Base-by-base conservation (phyloP, 2,888 invertebrate species). In the Pseudoips prasinana region DNA sequence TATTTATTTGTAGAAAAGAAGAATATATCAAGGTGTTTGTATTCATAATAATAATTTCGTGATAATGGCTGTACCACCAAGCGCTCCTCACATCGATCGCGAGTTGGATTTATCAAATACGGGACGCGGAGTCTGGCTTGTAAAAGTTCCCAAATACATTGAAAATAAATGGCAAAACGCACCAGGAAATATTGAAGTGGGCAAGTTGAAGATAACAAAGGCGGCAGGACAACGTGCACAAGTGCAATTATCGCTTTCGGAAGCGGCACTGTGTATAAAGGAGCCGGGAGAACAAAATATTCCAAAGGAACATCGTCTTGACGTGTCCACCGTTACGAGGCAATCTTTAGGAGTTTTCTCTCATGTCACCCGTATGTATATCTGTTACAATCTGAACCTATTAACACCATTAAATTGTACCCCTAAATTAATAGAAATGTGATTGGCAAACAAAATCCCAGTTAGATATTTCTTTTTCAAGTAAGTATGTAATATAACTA, bases 131-230 rank as follows among this genome's bases (percentile, higher is more conserved):
- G 96, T 98, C 7, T 98, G 98, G 98, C 90, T 98, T 4, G 98
- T 98, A 0, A 98, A 98, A 87, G 94, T 95, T 6, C 98, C 98
- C 1, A 98, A 98, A 86, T 98, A 98, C 77, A 94, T 98, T 57
- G 96, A 98, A 3, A 96, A 95, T 62, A 94, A 95, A 89, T 98
- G 98, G 98, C 95, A 96, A 70, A 96, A 95, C 73, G 94, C 96
- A 5, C 92, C 94, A n/a, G 95, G 95, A 24, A 95, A 95, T 68
- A 93, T 96, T 65, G 97, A 98, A 90, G 98, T 98, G 25, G 98
- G 98, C 7, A 97, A 97, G 81, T 87, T 98, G 32, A 94, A 94
- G 69, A 98, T 98, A 64, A 92, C 92, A 17, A 94, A 95, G 84
- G 93, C 89, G 28, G 92, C 92, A 7, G 95, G 95, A 3, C 94